A percentile compares a stretch with the other conserved stretches of the same genome.
Evolutionary conservation across 2,888 invertebrate genomes (phyloP).

Genomic region (Heterodera filipjevi): DNA sequence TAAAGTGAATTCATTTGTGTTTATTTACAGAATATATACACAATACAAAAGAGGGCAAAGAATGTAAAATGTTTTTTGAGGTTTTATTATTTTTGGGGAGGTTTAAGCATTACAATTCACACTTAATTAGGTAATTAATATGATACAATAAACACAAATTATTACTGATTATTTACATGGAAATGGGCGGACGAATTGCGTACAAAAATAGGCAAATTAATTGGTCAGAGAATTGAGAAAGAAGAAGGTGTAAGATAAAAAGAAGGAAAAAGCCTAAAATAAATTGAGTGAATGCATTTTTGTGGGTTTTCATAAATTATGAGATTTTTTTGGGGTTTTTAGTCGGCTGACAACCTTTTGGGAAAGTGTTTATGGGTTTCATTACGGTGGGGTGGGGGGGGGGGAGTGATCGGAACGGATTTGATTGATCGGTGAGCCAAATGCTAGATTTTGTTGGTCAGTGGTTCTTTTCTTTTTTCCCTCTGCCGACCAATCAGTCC

Average conservation of each 20-base stretch:
- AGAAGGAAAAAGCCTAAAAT: neutral
- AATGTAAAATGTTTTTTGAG: slow-evolving; percentile 6
- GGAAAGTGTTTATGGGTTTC: neutral
- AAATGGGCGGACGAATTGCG: neutral
- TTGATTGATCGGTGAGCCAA: too few relatives aligned
- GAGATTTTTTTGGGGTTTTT: slow-evolving; percentile 22
- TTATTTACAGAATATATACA: too few relatives aligned
- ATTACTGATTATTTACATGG: neutral
- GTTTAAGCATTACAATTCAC: neutral
- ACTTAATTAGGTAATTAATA: neutral
- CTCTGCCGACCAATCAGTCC: neutral
- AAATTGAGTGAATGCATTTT: slow-evolving; percentile 18
- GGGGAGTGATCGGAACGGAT: neutral
- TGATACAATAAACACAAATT: neutral
- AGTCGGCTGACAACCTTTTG: neutral
- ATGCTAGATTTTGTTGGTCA: too few relatives aligned
- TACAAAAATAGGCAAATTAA: slow-evolving; percentile 1
- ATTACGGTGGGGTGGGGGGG: neutral
- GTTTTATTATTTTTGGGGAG: neutral
- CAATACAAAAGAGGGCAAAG: too few relatives aligned
- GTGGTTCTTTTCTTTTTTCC: neutral
- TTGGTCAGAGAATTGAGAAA: neutral
- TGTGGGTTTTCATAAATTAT: slow-evolving; percentile 26
- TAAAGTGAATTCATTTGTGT: too few relatives aligned
- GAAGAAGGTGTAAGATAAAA: neutral